Evolutionary conservation across 2,888 invertebrate genomes (phyloP).

Genomic region (Leptinotarsa tumamoca): DNA sequence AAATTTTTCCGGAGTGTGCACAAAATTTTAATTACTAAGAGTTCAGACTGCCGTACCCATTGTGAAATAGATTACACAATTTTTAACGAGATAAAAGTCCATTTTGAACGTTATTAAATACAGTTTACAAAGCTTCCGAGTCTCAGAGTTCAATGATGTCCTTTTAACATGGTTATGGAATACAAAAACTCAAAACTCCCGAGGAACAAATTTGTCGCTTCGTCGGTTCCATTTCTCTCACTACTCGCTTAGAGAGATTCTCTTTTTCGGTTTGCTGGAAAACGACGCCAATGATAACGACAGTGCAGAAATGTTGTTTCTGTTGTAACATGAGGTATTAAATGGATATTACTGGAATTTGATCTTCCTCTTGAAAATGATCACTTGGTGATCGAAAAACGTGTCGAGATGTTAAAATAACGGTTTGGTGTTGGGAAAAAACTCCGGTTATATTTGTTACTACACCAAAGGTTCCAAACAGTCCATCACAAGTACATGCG

Average conservation of each 20-base stretch:
- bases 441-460: too few relatives aligned
- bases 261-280: slow-evolving; percentile 45
- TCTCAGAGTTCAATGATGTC: slow-evolving; percentile 54
- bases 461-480: too few relatives aligned
- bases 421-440: too few relatives aligned
- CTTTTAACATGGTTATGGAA: slow-evolving; percentile 57
- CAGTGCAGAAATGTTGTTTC: too few relatives aligned
- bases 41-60: slow-evolving; percentile 45
- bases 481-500: too few relatives aligned
- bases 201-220: slow-evolving; percentile 53
- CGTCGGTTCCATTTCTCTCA: slow-evolving; percentile 53
- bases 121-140: slow-evolving; percentile 60
- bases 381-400: too few relatives aligned
- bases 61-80: slow-evolving; percentile 55
- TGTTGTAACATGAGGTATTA: too few relatives aligned
- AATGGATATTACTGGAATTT: too few relatives aligned
- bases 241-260: slow-evolving; percentile 48
- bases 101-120: slow-evolving; percentile 59
- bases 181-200: slow-evolving; percentile 56
- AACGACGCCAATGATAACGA: slow-evolving; percentile 45
- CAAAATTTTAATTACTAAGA: slow-evolving; percentile 49
- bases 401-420: too few relatives aligned
- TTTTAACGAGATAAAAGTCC: slow-evolving; percentile 62
- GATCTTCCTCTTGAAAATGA: too few relatives aligned
- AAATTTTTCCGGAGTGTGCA: slow-evolving; percentile 41